These are phyloP conservation scores for Hyles vespertilio DNA, from an alignment of 1,140 invertebrate genomes.

Conservation along the genomic window DNA sequence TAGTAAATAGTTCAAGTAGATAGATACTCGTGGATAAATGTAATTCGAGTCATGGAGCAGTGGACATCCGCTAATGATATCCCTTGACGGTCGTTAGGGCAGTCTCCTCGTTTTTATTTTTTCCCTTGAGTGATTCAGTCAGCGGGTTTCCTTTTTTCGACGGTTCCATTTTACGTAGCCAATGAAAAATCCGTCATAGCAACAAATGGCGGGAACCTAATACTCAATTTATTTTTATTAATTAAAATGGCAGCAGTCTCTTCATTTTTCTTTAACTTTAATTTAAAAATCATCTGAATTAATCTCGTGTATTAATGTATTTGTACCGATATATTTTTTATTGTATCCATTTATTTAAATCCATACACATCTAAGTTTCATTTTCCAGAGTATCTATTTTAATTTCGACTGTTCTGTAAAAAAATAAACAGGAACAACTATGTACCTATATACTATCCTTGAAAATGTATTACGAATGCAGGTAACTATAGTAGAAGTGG, in stretches of 20 bases:
- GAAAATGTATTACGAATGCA: too few species aligned
- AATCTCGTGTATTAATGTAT: too few species aligned
- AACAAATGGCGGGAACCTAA: slow-evolving; percentile 2
- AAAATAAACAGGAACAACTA: too few species aligned
- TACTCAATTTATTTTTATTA: neutral
- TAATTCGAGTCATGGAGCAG: slow-evolving; percentile 43
- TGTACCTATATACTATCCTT: too few species aligned
- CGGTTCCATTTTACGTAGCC: slow-evolving; percentile 32
- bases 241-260: neutral
- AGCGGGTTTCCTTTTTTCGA: slow-evolving; percentile 47
- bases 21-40: slow-evolving; percentile 19
- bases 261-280: too few species aligned
- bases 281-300: too few species aligned
- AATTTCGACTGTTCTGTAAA: neutral
- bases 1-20: neutral
- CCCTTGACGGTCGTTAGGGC: slow-evolving; percentile 49
- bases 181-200: slow-evolving; percentile 27
- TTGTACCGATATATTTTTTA: too few species aligned
- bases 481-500: too few species aligned
- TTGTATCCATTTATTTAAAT: neutral
- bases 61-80: slow-evolving; percentile 51
- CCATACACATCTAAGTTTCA: neutral
- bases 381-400: neutral
- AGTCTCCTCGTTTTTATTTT: slow-evolving; percentile 44
- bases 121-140: slow-evolving; percentile 46